Evolutionary conservation across 2,888 invertebrate genomes (phyloP), one percentile per base, ranked within the genome.

Genomic region (Himalopsyche tibetana): DNA sequence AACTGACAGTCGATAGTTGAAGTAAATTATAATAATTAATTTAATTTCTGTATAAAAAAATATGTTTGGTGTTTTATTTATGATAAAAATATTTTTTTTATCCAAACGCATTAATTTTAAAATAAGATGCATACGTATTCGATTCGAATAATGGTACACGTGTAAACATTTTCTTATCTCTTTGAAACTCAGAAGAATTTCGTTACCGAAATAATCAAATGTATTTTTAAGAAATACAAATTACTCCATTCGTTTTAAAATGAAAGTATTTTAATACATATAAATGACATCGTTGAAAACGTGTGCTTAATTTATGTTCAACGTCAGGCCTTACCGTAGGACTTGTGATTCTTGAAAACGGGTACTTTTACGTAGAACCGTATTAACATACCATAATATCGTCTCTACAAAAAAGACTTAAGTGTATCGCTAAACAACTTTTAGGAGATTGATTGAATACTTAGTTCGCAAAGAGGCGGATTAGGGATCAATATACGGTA

Each of bases 401-500:
- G 63, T 63, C 6, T 80, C 36, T 36, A 42, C 80, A 40, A 80
- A 80, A 36, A 80, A 80, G 17, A 80, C 40, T 17, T 15, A 83
- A 56, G 40, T 56, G 40, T 83, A 83, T 83, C 55, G 83, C 83
- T 56, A 56, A 56, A 56, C 55, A 56, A 40, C 83, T 83, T 56
- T 83, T 28, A 40, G 56, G 55, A 83, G 83, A 83, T 83, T 83
- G 83, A 83, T 83, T 83, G 83, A 83, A 83, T 83, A 56, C 83
- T 83, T 56, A 83, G 83, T 56, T 36, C 56, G 56, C 40, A 83
- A 83, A 56, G 56, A 55, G 83, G 28, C 28, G 83, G 83, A 83
- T 83, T 83, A 83, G 56, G 83, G 83, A 56, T 56, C 55, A 83
- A 83, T 83, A 63, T 15, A 56, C 80, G 80, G 42, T 80, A 80